Percentiles rank a stretch among this genome's conserved stretches.
Evolutionary conservation across 2,888 invertebrate species (phyloP).

Genomic region (Macropis europaea): DNA sequence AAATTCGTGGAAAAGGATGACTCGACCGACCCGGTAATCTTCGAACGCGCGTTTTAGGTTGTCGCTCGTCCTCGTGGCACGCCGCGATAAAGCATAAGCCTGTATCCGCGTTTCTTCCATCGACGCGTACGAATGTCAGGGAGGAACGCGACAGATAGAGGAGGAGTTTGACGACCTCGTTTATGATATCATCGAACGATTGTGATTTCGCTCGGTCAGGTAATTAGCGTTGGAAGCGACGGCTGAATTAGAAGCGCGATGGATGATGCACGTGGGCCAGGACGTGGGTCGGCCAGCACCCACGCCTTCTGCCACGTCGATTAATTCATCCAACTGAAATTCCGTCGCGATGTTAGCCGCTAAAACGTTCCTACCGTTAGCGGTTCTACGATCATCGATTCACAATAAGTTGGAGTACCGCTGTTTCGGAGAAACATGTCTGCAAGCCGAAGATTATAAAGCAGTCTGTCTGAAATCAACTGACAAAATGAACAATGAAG

Average conservation of each 20-base stretch:
- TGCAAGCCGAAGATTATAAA: too few species aligned
- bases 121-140: not conserved
- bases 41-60: constrained; percentile 34
- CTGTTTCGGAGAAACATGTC: too few species aligned
- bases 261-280: constrained; percentile 66
- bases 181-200: constrained; percentile 50
- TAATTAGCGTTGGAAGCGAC: constrained; percentile 58
- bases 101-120: constrained; percentile 1
- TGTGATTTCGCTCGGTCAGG: constrained; percentile 48
- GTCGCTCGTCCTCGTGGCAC: constrained; percentile 15
- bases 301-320: constrained; percentile 41
- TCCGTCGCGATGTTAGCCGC: constrained; percentile 43
- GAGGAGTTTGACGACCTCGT: constrained; percentile 36
- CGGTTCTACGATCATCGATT: not conserved
- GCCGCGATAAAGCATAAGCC: constrained; percentile 40
- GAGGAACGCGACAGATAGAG: not conserved
- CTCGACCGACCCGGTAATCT: constrained; percentile 41
- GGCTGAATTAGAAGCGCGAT: constrained; percentile 48
- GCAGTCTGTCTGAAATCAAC: too few species aligned
- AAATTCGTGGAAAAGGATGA: constrained; percentile 52
- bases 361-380: constrained; percentile 13
- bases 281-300: constrained; percentile 62
- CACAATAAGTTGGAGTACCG: too few species aligned
- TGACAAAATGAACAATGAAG: too few species aligned
- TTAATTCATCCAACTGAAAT: constrained; percentile 52